phyloP scores from a whole-genome alignment of 30 jellyfish, hydroid and myxozoan genomes.

The Haliclystus octoradiatus region DNA sequence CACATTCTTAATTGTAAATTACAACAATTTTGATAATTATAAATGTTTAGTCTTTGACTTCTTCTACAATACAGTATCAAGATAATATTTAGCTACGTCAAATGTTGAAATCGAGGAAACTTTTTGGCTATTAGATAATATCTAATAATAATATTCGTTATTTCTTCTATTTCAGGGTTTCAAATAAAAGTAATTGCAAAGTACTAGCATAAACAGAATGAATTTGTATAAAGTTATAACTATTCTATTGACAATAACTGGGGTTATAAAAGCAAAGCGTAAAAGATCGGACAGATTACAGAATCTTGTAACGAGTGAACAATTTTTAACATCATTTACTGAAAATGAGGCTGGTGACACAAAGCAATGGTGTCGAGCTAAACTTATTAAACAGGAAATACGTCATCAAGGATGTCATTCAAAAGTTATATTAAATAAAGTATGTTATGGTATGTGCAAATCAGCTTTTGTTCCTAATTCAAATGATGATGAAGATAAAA shows the following conservation, averaged over 20 bases:
- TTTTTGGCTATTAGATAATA: no score
- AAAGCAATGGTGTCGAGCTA: slow-evolving; percentile 51
- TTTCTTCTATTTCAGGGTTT: no score
- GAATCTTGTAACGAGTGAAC: slow-evolving; percentile 45
- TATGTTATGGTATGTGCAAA: slow-evolving; percentile 74
- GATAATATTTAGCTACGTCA: no score
- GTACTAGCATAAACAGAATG: no score
- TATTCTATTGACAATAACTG: neutral
- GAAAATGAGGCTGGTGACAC: slow-evolving; percentile 14
- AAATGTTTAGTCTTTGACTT: no score
- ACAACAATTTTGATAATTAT: no score
- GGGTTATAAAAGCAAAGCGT: slow-evolving; percentile 7
- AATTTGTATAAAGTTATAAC: neutral
- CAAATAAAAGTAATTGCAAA: no score
- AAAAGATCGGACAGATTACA: slow-evolving; percentile 27
- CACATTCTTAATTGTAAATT: no score
- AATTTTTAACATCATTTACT: slow-evolving; percentile 31
- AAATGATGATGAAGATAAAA: slow-evolving; percentile 10
- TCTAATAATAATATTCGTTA: no score
- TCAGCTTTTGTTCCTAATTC: slow-evolving; percentile 46
- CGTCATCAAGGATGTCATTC: slow-evolving; percentile 61
- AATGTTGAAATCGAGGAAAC: no score
- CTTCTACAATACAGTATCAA: no score
- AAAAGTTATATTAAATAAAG: slow-evolving; percentile 40
- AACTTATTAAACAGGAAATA: slow-evolving; percentile 42